Conservation (phyloP, 2,797 vertebrate genomes). For the Phrynocephalus guinanensis region DNA sequence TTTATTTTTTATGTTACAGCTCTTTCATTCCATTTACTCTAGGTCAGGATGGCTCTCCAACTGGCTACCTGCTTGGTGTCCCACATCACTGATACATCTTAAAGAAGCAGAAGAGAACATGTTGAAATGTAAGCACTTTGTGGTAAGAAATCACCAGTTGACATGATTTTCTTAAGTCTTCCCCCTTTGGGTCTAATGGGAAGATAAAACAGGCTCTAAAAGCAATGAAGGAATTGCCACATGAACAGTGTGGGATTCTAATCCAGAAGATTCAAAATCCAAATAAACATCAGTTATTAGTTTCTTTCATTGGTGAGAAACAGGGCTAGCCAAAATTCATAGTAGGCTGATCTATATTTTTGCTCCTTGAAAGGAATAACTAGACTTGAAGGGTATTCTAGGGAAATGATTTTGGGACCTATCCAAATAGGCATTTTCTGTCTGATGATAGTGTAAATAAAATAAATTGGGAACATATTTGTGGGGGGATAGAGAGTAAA, state of each 20-base stretch:
- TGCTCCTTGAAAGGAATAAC: not conserved
- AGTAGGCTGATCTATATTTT: not conserved
- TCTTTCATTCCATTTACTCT: constrained; percentile 56
- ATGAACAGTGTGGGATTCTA: not conserved
- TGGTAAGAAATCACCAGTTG: constrained; percentile 4
- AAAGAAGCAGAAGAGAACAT: constrained; percentile 91
- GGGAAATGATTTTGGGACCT: not conserved
- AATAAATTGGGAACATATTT: not conserved
- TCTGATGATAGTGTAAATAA: not conserved
- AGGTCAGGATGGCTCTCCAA: constrained; percentile 91
- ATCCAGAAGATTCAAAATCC: not conserved
- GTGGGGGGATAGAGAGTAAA: not conserved
- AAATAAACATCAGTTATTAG: not conserved
- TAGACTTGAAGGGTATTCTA: not conserved
- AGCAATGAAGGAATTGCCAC: not conserved
- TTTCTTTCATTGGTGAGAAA: not conserved
- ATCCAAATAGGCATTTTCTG: not conserved
- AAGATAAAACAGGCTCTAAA: not conserved
- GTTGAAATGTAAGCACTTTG: constrained; percentile 86
- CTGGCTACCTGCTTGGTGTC: constrained; percentile 96
- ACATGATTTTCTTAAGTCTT: not conserved
- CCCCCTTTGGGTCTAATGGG: not conserved
- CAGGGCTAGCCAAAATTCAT: not conserved
- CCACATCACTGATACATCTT: constrained; percentile 87
- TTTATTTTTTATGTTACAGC: not conserved